phyloP scores from a whole-genome alignment of 2,888 invertebrate genomes.

The Agrotis segetum region DNA sequence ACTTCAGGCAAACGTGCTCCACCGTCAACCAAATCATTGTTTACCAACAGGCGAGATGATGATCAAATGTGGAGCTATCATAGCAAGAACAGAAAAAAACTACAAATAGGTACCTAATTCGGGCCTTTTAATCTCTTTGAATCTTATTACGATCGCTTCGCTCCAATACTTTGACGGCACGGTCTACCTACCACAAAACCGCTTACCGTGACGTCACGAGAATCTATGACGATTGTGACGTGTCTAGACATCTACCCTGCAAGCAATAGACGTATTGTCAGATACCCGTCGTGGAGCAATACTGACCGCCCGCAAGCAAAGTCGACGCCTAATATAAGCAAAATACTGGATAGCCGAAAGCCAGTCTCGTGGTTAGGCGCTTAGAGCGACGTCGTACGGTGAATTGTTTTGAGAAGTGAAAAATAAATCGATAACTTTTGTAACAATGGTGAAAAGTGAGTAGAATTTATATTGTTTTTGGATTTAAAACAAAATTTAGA shows the following conservation, averaged over 20 bases:
- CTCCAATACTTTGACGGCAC: constrained; percentile 22
- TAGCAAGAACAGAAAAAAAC: too few species aligned
- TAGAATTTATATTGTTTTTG: constrained; percentile 9
- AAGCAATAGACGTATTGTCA: constrained; percentile 10
- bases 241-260: constrained; percentile 18
- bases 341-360: constrained; percentile 47
- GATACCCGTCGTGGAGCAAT: constrained; percentile 24
- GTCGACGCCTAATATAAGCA: constrained; percentile 49
- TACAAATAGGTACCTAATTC: too few species aligned
- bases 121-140: not conserved
- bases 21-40: too few species aligned
- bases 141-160: not conserved
- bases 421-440: constrained; percentile 25
- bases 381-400: constrained; percentile 53
- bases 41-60: too few species aligned
- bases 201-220: constrained; percentile 35
- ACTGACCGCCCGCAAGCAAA: constrained; percentile 22
- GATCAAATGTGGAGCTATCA: too few species aligned
- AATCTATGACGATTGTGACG: constrained; percentile 13
- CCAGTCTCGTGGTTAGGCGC: constrained; percentile 55
- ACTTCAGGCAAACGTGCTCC: too few species aligned
- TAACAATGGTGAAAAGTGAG: constrained; percentile 71
- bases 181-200: constrained; percentile 3
- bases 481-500: not conserved
- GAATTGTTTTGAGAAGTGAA: constrained; percentile 42